Conservation (phyloP, 2,888 invertebrate species). For the Aromia moschata region DNA sequence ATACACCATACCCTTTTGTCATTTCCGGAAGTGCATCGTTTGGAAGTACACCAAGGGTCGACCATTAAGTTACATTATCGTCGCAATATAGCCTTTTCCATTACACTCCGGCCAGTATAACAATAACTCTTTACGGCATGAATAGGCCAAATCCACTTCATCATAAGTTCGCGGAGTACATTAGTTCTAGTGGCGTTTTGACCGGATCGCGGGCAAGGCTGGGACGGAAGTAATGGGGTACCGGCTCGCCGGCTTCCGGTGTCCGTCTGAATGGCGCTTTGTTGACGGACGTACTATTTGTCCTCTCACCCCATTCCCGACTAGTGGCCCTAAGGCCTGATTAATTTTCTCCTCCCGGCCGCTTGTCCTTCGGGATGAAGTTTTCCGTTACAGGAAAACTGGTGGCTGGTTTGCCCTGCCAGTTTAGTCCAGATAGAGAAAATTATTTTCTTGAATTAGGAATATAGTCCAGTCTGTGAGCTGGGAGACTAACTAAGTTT, state of each 20-base stretch:
- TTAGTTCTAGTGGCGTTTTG: slow-evolving; percentile 11
- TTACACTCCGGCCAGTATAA: too few species aligned
- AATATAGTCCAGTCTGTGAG: too few species aligned
- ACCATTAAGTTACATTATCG: too few species aligned
- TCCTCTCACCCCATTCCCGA: slow-evolving; percentile 53
- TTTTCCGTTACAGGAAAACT: slow-evolving; percentile 7
- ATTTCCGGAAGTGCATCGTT: too few species aligned
- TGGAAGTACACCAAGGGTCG: too few species aligned
- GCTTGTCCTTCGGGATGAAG: slow-evolving; percentile 15
- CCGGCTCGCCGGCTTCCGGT: slow-evolving; percentile 47
- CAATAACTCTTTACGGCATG: too few species aligned
- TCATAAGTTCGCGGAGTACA: slow-evolving; percentile 17
- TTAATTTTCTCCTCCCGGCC: slow-evolving; percentile 40
- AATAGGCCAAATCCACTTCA: not conserved
- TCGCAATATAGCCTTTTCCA: too few species aligned
- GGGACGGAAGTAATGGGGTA: slow-evolving; percentile 39
- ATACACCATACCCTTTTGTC: too few species aligned
- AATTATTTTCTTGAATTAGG: too few species aligned
- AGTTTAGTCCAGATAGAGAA: too few species aligned
- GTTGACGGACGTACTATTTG: slow-evolving; percentile 58
- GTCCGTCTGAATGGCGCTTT: slow-evolving; percentile 52
- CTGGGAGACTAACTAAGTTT: too few species aligned
- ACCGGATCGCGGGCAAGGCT: not conserved
- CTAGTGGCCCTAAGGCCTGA: slow-evolving; percentile 39
- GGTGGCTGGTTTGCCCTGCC: too few species aligned